These are phyloP conservation scores for Steinernema carpocapsae DNA, from an alignment of 2,888 invertebrate species.

Conservation along the genomic window DNA sequence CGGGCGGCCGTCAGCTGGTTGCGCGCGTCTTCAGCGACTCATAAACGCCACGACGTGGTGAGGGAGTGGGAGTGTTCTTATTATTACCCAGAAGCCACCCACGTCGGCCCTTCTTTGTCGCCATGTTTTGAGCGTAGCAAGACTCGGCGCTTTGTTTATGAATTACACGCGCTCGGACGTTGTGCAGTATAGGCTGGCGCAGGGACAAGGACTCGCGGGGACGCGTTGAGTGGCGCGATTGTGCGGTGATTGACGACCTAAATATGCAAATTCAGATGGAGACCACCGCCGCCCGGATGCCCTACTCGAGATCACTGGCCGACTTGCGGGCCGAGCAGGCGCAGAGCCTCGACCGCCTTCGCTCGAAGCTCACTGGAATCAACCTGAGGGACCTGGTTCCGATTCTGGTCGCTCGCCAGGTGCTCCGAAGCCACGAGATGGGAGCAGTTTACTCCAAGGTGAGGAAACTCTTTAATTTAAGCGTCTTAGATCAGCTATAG, in stretches of 20 bases:
- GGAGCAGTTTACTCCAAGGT: constrained; percentile 62
- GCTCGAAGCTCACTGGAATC: constrained; percentile 46
- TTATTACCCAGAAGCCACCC: background rate
- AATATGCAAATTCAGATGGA: constrained; percentile 5
- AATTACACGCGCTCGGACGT: background rate
- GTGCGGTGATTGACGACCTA: background rate
- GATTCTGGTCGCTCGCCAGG: constrained; percentile 61
- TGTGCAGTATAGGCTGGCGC: no score
- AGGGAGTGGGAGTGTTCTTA: background rate
- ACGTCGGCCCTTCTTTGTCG: constrained; percentile 8
- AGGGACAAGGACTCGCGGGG: no score
- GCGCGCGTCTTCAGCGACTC: background rate
- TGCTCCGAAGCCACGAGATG: constrained; percentile 62
- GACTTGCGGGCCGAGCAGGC: constrained; percentile 59
- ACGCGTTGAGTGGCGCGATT: background rate
- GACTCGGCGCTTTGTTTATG: constrained; percentile 12
- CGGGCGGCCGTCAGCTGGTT: constrained; percentile 6
- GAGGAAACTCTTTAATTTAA: no score
- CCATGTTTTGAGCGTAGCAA: background rate
- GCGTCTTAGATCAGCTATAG: no score
- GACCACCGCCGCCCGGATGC: constrained; percentile 39
- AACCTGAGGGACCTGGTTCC: constrained; percentile 60
- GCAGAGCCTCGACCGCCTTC: constrained; percentile 58
- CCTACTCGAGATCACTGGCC: constrained; percentile 57
- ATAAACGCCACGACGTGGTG: constrained; percentile 3